Conservation (phyloP, 2,113 vertebrate species). For the Archilochus colubris region DNA sequence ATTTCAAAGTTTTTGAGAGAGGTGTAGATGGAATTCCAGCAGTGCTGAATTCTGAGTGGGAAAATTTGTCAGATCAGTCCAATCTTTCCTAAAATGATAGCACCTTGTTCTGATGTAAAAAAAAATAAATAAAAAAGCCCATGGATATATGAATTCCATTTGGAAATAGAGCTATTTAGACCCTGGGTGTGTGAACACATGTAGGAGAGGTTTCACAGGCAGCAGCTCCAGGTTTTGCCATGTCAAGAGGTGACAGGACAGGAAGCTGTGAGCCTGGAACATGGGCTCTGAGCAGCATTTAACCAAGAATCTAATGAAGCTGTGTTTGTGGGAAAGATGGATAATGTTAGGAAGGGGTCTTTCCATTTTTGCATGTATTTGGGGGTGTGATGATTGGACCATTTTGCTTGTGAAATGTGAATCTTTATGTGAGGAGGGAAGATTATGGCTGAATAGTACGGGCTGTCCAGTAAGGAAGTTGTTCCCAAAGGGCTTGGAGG, state of each 20-base stretch:
- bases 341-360: not conserved
- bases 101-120: not conserved
- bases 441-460: not conserved
- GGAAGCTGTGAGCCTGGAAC: not conserved
- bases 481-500: not conserved
- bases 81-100: not conserved
- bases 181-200: rapidly evolving
- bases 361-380: not conserved
- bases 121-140: not conserved
- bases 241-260: not conserved
- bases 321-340: not conserved
- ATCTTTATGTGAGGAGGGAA: not conserved
- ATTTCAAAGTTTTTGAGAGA: not conserved
- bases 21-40: not conserved
- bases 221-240: not conserved
- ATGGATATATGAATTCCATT: not conserved
- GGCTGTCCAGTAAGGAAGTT: not conserved
- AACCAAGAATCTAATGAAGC: not conserved
- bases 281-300: not conserved
- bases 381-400: not conserved
- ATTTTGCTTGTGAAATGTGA: not conserved
- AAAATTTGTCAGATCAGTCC: not conserved
- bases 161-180: not conserved
- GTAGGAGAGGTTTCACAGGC: not conserved
- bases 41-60: not conserved